Conservation (phyloP, 2,888 invertebrate genomes). For the Chamaedrilus cognettii region DNA sequence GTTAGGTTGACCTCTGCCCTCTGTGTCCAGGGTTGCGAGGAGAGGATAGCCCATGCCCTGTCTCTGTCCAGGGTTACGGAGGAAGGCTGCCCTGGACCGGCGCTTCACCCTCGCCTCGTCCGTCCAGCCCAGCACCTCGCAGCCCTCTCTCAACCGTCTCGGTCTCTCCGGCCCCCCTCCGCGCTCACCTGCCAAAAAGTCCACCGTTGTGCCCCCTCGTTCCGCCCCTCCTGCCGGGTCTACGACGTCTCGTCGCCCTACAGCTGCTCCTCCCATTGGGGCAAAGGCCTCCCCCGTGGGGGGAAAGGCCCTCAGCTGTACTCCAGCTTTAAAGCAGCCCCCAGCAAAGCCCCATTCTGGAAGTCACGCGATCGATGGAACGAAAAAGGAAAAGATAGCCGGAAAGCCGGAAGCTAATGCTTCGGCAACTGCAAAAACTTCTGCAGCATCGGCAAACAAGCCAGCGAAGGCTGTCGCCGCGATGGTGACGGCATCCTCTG, state of each 20-base stretch:
- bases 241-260: neutral
- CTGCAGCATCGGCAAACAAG: neutral
- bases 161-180: neutral
- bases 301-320: neutral
- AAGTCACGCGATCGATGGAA: neutral
- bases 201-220: neutral
- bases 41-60: too few species aligned
- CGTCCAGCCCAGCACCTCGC: neutral
- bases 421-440: neutral
- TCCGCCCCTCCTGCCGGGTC: neutral
- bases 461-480: too few species aligned
- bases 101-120: neutral
- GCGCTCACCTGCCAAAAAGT: neutral
- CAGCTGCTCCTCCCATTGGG: too few species aligned
- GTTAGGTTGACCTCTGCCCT: too few species aligned
- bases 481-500: too few species aligned
- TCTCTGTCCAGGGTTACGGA: too few species aligned
- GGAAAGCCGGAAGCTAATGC: neutral
- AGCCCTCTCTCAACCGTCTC: neutral
- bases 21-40: too few species aligned
- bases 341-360: constrained; percentile 5
- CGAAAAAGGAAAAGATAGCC: neutral
- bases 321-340: neutral
- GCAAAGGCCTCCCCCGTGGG: neutral
- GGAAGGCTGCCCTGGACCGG: neutral